phyloP scores from a whole-genome alignment of 2,797 vertebrate genomes.

The Arrhamphus sclerolepis region DNA sequence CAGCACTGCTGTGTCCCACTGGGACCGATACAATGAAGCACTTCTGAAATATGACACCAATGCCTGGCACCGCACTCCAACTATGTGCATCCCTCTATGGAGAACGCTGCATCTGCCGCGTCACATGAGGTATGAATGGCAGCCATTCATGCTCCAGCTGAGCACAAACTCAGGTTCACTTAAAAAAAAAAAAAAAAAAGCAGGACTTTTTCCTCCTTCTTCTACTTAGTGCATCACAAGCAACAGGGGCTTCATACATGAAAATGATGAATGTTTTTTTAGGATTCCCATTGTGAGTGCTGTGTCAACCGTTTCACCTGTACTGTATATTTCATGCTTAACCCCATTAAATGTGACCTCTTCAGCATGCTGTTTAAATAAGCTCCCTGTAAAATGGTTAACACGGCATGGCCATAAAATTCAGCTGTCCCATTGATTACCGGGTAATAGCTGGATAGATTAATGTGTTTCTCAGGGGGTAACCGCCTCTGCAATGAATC shows the following conservation, averaged over 20 bases:
- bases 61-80: slow-evolving; percentile 38
- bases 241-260: slow-evolving; percentile 4
- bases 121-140: neutral
- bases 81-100: slow-evolving; percentile 26
- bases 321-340: slow-evolving; percentile 54
- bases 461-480: slow-evolving; percentile 65
- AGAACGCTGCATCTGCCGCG: neutral
- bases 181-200: neutral
- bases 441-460: slow-evolving; percentile 70
- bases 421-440: slow-evolving; percentile 74
- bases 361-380: slow-evolving; percentile 67
- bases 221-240: slow-evolving; percentile 17
- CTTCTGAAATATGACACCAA: slow-evolving; percentile 82
- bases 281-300: slow-evolving; percentile 35
- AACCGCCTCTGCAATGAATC: slow-evolving; percentile 63
- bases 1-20: slow-evolving; percentile 72
- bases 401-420: slow-evolving; percentile 68
- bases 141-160: slow-evolving; percentile 7
- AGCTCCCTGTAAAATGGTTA: slow-evolving; percentile 73
- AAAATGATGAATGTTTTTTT: slow-evolving; percentile 30
- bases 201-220: neutral
- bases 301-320: slow-evolving; percentile 57
- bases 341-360: slow-evolving; percentile 52
- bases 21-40: slow-evolving; percentile 77
- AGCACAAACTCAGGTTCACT: slow-evolving; percentile 15